Evolutionary conservation across 37 sponge, comb jelly and placozoan species (phyloP), one percentile per base, ranked within the genome.

Genomic region (Lycopodina hypogea): DNA sequence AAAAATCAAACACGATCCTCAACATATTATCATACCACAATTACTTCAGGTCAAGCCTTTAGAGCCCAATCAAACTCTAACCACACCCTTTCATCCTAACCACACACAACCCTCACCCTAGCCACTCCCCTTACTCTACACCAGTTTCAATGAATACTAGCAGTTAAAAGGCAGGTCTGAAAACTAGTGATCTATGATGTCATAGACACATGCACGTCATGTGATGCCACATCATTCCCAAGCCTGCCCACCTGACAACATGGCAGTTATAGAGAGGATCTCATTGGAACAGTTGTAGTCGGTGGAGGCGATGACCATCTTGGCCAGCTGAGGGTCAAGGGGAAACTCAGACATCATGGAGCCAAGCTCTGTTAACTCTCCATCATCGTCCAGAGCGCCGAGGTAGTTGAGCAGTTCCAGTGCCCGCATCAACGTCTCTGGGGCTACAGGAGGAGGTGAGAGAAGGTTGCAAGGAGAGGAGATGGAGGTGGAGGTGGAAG

Each of bases 271-370:
- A 60, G 94, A 93, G 74, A 98, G 92, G 19, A 98, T 77, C 71
- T 98, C 99, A 84, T 98, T 98, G 52, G 94, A 93, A 50, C 99
- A 98, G 71, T 86, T 90, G 81, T 84, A 98, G 67, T 93, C 94
- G 32, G 99, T 86, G 60, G 89, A 84, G 24, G 94, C 86, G 23
- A 98, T 93, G 36, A 93, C 63, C 99, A 98, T 98, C 88, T 98
- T 98, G 69, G 92, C 77, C 51, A 98, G 90, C 62, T 95, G 96
- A 30, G 99, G 99, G 74, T 98, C 99, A 41, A 98, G 87, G 1
- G 99, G 99, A 74, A 98, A 98, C 83, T 98, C 99, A 0, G 99
- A 93, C 96, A 98, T 98, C 78, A 98, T 88, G 55, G 96, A 88
- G 15, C 99, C 99, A 68, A 98, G 79, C 52, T 93, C 83, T 28